Conservation (phyloP, 1,140 invertebrate genomes). For the Melanaphis sacchari region DNA sequence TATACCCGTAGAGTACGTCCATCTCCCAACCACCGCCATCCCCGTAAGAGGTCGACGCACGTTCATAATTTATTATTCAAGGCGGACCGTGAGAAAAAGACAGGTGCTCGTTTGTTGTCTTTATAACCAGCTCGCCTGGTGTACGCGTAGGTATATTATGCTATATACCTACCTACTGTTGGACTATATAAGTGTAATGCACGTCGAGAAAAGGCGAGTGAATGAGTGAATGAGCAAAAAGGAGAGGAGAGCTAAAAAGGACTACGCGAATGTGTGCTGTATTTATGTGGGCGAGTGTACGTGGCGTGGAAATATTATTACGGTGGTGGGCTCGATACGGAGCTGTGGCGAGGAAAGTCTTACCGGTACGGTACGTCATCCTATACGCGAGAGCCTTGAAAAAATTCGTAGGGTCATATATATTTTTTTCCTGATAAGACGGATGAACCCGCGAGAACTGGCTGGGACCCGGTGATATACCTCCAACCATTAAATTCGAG, state of each 20-base stretch:
- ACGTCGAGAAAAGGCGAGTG: too few relatives aligned
- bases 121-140: constrained; percentile 34
- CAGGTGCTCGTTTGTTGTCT: constrained; percentile 42
- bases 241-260: neutral
- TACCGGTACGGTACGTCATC: neutral
- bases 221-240: too few relatives aligned
- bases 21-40: too few relatives aligned
- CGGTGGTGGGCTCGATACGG: too few relatives aligned
- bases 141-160: neutral
- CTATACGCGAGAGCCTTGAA: neutral
- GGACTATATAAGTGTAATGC: neutral
- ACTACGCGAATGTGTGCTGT: neutral
- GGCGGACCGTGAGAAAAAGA: constrained; percentile 37
- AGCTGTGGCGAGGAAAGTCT: neutral
- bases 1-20: neutral
- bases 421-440: constrained; percentile 20
- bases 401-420: neutral
- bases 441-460: neutral
- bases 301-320: neutral
- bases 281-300: neutral
- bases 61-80: constrained; percentile 48
- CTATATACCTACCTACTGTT: neutral
- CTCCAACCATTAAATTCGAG: neutral
- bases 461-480: neutral
- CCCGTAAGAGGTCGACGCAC: too few relatives aligned